Evolutionary conservation across 2,888 invertebrate genomes (phyloP).

Genomic region (Biston betularia): DNA sequence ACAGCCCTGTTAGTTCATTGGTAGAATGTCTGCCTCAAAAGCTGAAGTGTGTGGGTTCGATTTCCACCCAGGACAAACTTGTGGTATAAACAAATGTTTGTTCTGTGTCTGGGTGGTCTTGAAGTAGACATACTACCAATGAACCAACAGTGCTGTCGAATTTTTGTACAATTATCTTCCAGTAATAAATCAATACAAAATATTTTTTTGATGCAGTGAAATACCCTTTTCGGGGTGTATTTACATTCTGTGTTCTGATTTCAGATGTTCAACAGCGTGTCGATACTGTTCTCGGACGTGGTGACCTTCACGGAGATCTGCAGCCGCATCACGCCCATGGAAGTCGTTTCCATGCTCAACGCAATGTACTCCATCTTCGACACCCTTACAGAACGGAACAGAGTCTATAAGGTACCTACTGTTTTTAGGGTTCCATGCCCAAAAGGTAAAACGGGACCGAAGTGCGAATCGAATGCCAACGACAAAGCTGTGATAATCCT

Average conservation of each 20-base stretch:
- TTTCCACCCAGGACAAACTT: too few species aligned
- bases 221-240: too few species aligned
- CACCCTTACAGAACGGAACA: conserved; percentile 95
- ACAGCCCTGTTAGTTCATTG: too few species aligned
- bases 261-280: conserved; percentile 98
- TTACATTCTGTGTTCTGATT: conserved; percentile 6
- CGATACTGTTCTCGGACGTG: conserved; percentile 98
- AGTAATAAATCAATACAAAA: too few species aligned
- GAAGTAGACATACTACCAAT: too few species aligned
- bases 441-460: not conserved
- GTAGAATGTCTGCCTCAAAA: too few species aligned
- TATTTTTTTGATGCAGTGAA: too few species aligned
- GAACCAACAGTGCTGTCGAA: too few species aligned
- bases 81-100: too few species aligned
- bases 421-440: not conserved
- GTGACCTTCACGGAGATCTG: conserved; percentile 99
- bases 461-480: not conserved
- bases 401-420: conserved; percentile 94
- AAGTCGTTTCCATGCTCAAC: conserved; percentile 98
- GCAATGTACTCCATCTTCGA: conserved; percentile 99
- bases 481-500: not conserved
- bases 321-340: conserved; percentile 97
- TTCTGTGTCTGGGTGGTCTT: too few species aligned
- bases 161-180: too few species aligned
- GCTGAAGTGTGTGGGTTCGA: too few species aligned